Evolutionary conservation across 2,888 invertebrate species (phyloP).

Genomic region (Axea sp.): DNA sequence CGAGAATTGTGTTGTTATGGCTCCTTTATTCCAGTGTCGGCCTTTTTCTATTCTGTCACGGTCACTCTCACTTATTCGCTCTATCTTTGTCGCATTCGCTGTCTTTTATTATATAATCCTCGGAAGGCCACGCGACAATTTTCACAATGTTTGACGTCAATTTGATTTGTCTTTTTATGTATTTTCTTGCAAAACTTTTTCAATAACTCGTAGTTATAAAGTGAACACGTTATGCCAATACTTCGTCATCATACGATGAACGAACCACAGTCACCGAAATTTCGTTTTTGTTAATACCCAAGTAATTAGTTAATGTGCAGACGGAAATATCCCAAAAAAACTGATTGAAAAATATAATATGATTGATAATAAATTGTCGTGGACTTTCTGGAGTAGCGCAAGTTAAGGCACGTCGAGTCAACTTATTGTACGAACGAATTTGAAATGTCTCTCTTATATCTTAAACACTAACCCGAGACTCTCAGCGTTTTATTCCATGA

Average conservation of each 20-base stretch:
- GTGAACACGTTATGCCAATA: too few relatives aligned
- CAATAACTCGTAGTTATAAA: too few relatives aligned
- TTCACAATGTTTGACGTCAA: constrained; percentile 5
- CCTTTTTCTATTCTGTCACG: constrained; percentile 37
- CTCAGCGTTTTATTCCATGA: constrained; percentile 31
- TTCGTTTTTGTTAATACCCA: too few relatives aligned
- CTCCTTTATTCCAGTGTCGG: constrained; percentile 40
- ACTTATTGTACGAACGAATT: constrained; percentile 21
- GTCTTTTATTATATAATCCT: constrained; percentile 53
- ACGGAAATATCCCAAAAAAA: too few relatives aligned
- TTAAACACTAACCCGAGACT: neutral
- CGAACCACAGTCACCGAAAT: too few relatives aligned
- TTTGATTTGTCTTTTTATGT: constrained; percentile 1
- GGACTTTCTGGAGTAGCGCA: too few relatives aligned
- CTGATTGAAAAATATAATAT: too few relatives aligned
- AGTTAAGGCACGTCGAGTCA: constrained; percentile 30
- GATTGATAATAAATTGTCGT: too few relatives aligned
- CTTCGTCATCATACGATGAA: too few relatives aligned
- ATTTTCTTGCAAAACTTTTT: neutral
- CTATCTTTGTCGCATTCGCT: constrained; percentile 3
- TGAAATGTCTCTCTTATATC: constrained; percentile 41
- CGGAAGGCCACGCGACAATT: constrained; percentile 57
- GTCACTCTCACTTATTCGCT: constrained; percentile 41
- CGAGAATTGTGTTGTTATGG: constrained; percentile 45
- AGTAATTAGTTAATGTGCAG: too few relatives aligned